phyloP scores from a whole-genome alignment of 2,113 vertebrate genomes.

The Sciurus niger region DNA sequence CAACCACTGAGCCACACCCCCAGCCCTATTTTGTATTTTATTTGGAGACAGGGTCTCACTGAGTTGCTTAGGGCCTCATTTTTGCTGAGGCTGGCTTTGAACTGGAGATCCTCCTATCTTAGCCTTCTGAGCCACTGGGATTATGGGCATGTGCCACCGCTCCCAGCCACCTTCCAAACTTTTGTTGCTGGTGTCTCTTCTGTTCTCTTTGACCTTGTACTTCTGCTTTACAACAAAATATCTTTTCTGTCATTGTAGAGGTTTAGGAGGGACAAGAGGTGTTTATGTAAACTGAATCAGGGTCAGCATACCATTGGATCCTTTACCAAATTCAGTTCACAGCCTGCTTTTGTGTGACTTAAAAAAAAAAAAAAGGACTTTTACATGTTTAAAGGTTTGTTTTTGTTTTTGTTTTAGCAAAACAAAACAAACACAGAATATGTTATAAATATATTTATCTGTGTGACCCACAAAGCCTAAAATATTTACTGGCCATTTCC shows the following conservation, averaged over 20 bases:
- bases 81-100: no score
- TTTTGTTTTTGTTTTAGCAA: not conserved
- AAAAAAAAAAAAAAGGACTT: not conserved
- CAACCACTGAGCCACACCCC: no score
- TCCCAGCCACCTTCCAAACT: not conserved
- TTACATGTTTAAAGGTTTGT: not conserved
- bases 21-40: no score
- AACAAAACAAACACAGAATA: not conserved
- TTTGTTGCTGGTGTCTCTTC: conserved; percentile 3
- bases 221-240: not conserved
- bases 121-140: no score
- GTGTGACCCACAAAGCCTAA: not conserved
- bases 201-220: not conserved
- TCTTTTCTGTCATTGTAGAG: not conserved
- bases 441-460: not conserved
- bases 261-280: not conserved
- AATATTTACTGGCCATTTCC: not conserved
- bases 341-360: not conserved
- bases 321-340: not conserved
- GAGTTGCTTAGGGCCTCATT: no score
- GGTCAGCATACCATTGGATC: not conserved
- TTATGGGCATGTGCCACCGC: no score
- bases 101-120: no score
- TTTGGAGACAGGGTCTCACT: no score
- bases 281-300: not conserved